Conservation (phyloP, 2,113 vertebrate genomes). For the Dascyllus trimaculatus region DNA sequence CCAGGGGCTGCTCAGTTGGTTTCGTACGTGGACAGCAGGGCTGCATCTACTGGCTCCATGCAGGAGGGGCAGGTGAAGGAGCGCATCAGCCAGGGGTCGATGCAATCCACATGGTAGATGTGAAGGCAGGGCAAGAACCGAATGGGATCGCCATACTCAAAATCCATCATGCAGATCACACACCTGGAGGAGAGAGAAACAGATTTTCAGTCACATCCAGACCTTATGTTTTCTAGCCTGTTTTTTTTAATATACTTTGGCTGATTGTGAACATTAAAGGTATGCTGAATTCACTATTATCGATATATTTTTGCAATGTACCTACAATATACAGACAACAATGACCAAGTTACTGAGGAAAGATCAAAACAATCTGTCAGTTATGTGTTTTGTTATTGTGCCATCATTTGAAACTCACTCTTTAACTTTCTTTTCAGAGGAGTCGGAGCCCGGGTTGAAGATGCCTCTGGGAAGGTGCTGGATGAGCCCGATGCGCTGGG, state of each 20-base stretch:
- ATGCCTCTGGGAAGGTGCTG: constrained; percentile 97
- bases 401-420: constrained; percentile 85
- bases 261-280: no score
- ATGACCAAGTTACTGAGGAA: not conserved
- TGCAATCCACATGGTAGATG: constrained; percentile 98
- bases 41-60: constrained; percentile 99
- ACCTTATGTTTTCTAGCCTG: no score
- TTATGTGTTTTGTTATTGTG: no score
- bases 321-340: no score
- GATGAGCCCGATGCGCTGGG: constrained; percentile 97
- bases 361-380: not conserved
- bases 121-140: constrained; percentile 99
- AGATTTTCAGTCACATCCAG: not conserved
- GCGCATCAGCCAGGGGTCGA: constrained; percentile 99
- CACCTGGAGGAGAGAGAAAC: constrained; percentile 85
- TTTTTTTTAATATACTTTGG: no score
- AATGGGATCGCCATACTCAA: constrained; percentile 97
- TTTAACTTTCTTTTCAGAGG: constrained; percentile 96
- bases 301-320: not conserved
- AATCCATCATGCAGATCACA: constrained; percentile 99
- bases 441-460: constrained; percentile 93
- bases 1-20: constrained; percentile 88
- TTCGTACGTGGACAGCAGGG: constrained; percentile 96
- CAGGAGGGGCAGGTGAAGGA: constrained; percentile 99
- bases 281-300: not conserved